Conservation (phyloP, 2,113 vertebrate genomes). For the Rhinichthys klamathensis region DNA sequence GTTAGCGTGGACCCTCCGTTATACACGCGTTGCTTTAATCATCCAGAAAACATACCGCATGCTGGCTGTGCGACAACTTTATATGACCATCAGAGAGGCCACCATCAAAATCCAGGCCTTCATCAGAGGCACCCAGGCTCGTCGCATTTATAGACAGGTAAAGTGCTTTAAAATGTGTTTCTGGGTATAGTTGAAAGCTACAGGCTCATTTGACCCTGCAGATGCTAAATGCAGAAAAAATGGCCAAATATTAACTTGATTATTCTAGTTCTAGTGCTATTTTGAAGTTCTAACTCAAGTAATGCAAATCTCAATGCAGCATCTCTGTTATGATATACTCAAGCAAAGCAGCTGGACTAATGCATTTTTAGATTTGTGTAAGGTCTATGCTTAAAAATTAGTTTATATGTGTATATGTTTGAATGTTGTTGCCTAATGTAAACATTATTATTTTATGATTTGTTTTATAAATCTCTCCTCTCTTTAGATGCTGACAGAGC, state of each 20-base stretch:
- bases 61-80: slow-evolving; percentile 67
- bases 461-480: background rate
- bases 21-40: slow-evolving; percentile 67
- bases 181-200: no score
- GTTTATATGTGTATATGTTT: background rate
- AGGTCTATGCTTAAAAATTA: background rate
- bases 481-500: slow-evolving; percentile 68
- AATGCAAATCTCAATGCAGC: no score
- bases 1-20: slow-evolving; percentile 62
- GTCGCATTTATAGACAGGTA: slow-evolving; percentile 65
- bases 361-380: no score
- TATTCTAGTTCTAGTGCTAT: no score
- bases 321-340: no score
- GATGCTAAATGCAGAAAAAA: no score
- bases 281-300: no score
- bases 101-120: slow-evolving; percentile 77
- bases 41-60: slow-evolving; percentile 78
- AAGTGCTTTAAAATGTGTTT: background rate
- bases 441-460: background rate
- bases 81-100: slow-evolving; percentile 64
- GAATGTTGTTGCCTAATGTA: background rate
- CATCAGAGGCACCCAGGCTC: slow-evolving; percentile 67
- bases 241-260: no score
- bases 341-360: no score
- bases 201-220: no score